Conservation (phyloP, 2,888 invertebrate species). For the Leucoptera coffeella region DNA sequence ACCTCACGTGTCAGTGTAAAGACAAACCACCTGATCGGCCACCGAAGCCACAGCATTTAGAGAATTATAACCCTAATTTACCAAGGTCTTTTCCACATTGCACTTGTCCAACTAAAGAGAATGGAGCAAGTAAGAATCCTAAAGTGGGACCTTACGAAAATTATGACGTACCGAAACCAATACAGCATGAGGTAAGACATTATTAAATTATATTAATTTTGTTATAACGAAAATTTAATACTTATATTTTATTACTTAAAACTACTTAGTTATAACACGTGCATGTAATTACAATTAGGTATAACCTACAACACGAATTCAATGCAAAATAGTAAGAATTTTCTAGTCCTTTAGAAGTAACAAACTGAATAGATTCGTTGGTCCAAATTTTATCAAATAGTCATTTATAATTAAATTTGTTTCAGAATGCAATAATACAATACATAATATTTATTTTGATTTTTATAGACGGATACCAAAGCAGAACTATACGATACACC, state of each 20-base stretch:
- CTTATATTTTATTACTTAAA: too few relatives aligned
- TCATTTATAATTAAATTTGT: too few relatives aligned
- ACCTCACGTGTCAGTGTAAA: constrained; percentile 24
- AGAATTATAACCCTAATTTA: constrained; percentile 44
- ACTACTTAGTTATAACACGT: not conserved
- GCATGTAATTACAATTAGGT: not conserved
- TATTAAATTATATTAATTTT: too few relatives aligned
- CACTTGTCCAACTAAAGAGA: constrained; percentile 16
- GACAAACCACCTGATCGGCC: constrained; percentile 46
- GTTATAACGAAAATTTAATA: too few relatives aligned
- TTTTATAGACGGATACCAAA: constrained; percentile 29
- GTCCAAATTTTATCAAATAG: too few relatives aligned
- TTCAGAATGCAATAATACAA: too few relatives aligned
- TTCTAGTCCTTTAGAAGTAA: too few relatives aligned
- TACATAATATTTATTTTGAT: too few relatives aligned
- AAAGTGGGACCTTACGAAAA: constrained; percentile 66
- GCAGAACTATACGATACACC: constrained; percentile 67
- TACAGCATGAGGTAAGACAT: constrained; percentile 43
- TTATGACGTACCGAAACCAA: constrained; percentile 70
- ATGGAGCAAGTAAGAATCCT: constrained; percentile 17
- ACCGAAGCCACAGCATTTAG: constrained; percentile 47
- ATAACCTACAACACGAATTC: not conserved
- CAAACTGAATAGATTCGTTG: too few relatives aligned
- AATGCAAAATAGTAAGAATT: too few relatives aligned
- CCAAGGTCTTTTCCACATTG: constrained; percentile 53